Conservation (phyloP, 2,888 invertebrate genomes). For the Catocala nupta region DNA sequence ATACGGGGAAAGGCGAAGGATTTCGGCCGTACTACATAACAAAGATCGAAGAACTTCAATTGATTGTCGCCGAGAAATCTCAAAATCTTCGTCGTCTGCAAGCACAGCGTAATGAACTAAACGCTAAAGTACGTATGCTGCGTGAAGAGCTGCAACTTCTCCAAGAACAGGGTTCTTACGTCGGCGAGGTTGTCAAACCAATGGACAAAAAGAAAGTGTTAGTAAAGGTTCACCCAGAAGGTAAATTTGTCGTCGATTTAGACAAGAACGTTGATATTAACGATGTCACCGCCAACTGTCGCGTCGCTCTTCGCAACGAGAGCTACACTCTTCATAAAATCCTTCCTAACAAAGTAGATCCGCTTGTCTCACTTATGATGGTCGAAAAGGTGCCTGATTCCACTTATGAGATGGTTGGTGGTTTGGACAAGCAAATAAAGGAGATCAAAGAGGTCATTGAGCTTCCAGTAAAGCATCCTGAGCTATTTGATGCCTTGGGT, state of each 20-base stretch:
- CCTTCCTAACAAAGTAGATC: constrained; percentile 99
- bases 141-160: constrained; percentile 98
- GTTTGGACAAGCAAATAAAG: constrained; percentile 99
- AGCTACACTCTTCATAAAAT: constrained; percentile 99
- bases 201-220: constrained; percentile 99
- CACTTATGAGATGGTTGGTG: constrained; percentile 99
- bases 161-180: constrained; percentile 99
- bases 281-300: constrained; percentile 98
- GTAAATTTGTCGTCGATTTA: constrained; percentile 99
- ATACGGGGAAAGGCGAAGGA: constrained; percentile 93
- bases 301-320: constrained; percentile 99
- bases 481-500: constrained; percentile 99
- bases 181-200: constrained; percentile 99
- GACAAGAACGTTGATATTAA: constrained; percentile 99
- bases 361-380: constrained; percentile 99
- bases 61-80: constrained; percentile 98
- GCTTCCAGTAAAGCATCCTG: constrained; percentile 99
- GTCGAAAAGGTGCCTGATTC: constrained; percentile 99
- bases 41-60: constrained; percentile 98
- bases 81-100: constrained; percentile 98
- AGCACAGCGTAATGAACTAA: constrained; percentile 99
- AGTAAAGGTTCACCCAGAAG: constrained; percentile 99
- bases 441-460: constrained; percentile 99
- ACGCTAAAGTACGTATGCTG: constrained; percentile 99
- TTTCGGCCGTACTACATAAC: constrained; percentile 98